Percentiles rank a stretch among this genome's conserved stretches.
Evolutionary conservation across 1,140 invertebrate species (phyloP).

Genomic region (Hydropsyche tenuis): DNA sequence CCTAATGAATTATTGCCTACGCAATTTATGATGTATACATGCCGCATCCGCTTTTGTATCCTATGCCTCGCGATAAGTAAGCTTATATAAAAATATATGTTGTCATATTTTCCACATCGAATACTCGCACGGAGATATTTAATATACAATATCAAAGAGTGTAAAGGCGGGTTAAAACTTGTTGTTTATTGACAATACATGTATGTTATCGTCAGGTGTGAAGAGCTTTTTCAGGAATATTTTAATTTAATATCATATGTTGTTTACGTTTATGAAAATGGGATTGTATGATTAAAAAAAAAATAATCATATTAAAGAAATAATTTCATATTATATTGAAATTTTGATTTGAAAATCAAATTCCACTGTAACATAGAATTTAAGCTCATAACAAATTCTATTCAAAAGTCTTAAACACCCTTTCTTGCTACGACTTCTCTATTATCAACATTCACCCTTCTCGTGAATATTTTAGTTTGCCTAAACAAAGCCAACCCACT

Average conservation of each 20-base stretch:
- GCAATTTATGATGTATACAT: conserved; percentile 26
- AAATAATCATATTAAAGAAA: too few species aligned
- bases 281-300: too few species aligned
- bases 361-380: background rate
- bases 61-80: background rate
- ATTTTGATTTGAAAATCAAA: too few species aligned
- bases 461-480: background rate
- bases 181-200: background rate
- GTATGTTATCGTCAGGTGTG: background rate
- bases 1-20: conserved; percentile 27
- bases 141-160: background rate
- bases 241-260: too few species aligned
- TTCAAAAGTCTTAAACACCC: conserved; percentile 24
- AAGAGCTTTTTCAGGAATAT: conserved; percentile 4
- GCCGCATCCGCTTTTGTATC: conserved; percentile 13
- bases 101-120: background rate
- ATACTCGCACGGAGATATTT: background rate
- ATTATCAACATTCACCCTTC: conserved; percentile 21
- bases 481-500: conserved; percentile 2
- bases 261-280: too few species aligned
- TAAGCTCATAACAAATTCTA: conserved; percentile 20
- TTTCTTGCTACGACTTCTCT: background rate
- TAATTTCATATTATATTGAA: too few species aligned
- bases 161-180: background rate
- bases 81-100: background rate